A percentile compares a stretch with the other conserved stretches of the same genome.
Evolutionary conservation across 2,888 invertebrate species (phyloP).

Genomic region (Parnassius apollo): DNA sequence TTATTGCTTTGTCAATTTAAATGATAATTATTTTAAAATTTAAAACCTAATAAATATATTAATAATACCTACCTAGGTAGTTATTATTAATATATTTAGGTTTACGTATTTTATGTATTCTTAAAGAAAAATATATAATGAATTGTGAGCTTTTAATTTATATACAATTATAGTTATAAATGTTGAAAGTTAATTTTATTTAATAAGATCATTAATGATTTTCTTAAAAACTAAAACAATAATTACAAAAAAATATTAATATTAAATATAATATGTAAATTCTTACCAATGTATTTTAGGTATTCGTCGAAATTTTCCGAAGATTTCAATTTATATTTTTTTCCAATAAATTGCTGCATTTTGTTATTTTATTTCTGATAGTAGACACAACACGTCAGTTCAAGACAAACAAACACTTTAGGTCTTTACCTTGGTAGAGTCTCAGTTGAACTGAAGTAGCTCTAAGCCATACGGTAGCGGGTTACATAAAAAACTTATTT

Average conservation of each 20-base stretch:
- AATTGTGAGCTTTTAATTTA: no score
- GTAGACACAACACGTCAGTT: constrained; percentile 28
- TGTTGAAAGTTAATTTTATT: no score
- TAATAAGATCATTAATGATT: no score
- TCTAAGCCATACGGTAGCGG: background rate
- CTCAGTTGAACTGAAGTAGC: constrained; percentile 7
- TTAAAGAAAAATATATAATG: no score
- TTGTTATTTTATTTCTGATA: constrained; percentile 11
- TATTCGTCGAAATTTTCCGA: constrained; percentile 64
- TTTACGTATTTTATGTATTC: no score
- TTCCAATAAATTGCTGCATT: constrained; percentile 47
- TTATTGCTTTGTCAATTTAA: no score
- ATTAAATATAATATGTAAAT: background rate
- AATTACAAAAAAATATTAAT: background rate
- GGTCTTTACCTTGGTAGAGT: constrained; percentile 6
- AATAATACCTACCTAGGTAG: no score
- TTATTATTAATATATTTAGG: no score
- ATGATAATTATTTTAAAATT: no score
- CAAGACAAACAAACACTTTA: constrained; percentile 19
- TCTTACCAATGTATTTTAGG: constrained; percentile 57
- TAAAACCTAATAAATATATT: no score
- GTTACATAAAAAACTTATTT: constrained; percentile 3
- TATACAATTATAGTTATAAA: no score
- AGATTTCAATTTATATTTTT: constrained; percentile 53
- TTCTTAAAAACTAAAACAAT: no score